Conservation (phyloP, 2,888 invertebrate species). For the Mesorhabditis sp. region DNA sequence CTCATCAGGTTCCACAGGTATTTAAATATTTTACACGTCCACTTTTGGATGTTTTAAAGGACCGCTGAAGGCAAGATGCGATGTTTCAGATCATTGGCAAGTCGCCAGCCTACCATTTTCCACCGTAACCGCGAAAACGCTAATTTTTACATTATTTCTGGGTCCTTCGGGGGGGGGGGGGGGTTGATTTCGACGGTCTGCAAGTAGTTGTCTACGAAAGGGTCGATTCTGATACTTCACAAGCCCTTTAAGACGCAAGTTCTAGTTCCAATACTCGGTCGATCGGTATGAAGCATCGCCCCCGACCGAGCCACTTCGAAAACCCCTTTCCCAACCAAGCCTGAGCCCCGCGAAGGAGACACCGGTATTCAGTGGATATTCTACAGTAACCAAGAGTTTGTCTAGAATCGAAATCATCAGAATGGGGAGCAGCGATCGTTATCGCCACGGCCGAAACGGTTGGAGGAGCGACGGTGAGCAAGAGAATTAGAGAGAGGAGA, state of each 20-base stretch:
- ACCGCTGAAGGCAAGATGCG: no score
- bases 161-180: no score
- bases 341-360: background rate
- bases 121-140: no score
- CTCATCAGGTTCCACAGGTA: background rate
- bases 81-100: no score
- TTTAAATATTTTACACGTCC: no score
- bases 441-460: conserved; percentile 2
- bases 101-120: no score
- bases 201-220: no score
- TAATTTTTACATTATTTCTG: no score
- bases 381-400: background rate
- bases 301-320: background rate
- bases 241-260: background rate
- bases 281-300: background rate
- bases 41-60: no score
- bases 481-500: no score
- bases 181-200: no score
- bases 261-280: background rate
- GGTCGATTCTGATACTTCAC: no score
- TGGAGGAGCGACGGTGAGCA: background rate
- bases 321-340: background rate
- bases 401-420: conserved; percentile 1
- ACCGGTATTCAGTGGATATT: background rate
- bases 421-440: background rate